Evolutionary conservation across 2,113 vertebrate species (phyloP), one percentile per base, ranked within the genome.

Genomic region (Rhizomys pruinosus): DNA sequence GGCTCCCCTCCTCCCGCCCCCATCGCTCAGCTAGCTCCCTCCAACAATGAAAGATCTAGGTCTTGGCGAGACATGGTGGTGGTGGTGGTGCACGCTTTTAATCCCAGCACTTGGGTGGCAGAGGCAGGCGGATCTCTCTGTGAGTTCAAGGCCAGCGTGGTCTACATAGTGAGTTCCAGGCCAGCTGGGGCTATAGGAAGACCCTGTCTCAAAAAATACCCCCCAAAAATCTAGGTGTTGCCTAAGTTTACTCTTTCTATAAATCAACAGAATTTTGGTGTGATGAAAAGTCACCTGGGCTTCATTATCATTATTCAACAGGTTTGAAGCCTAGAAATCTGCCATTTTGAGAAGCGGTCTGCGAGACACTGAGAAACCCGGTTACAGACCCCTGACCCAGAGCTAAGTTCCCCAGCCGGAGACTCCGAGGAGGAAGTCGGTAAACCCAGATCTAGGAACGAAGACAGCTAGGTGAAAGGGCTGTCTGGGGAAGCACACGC

Each of bases 261-360:
- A 77, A 88, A 59, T 44, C 79, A 76, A 44, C 0, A 16, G 42
- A 47, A 20, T 17, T 80, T n/a, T 27, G 10, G 3, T 23, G 22
- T 74, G 77, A 80, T 39, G 66, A 84, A 63, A 25, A 87, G 61
- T 47, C 79, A 44, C 34, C 7, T 64, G 22, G 59, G 55, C 16
- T 7, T 92, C 84, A 42, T 2, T 5, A 8, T 32, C 52, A 85
- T 79, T 79, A 72, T 63, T 93, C 76, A 81, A 93, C 47, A 92
- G 32, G 44, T 88, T 37, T 82, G 27, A 77, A 78, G 42, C 44
- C 52, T 59, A 74, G 57, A 77, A 93, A 72, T n/a, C 13, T 76
- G 32, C n/a, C 61, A 32, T 34, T 77, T 52, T 85, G 59, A 66
- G 71, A 68, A 78, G 52, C 77, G 9, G 17, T 23, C 59, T 89